Base-by-base conservation (phyloP, 2,797 vertebrate genomes). In the Ceyx erithaca region DNA sequence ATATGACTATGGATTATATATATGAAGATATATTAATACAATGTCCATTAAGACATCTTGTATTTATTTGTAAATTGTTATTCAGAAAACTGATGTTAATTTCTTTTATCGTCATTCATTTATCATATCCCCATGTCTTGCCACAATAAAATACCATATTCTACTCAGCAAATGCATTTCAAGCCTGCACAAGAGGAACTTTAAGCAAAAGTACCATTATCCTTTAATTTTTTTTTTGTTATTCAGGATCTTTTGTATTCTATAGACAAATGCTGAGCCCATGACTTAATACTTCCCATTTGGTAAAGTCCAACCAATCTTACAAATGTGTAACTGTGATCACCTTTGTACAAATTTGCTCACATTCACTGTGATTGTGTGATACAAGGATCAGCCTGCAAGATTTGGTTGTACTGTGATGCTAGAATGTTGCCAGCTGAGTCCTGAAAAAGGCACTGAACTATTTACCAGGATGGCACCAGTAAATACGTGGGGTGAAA, bases 311-410 rank as follows among this genome's bases (percentile, higher is more conserved):
- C 10, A 40, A 75, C 19, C 9, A 69, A 16, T n/a, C 30, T 82
- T 73, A 49, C 14, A 49, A 64, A 26, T 2, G 0, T 17, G 6
- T 68, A 57, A 7, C 5, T 40, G 1, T 25, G 4, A 4, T 37
- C 31, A 35, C 6, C 17, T 33, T 54, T 63, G 7, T 28, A 26
- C 0, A 35, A 18, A 54, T 54, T 43, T 77, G 14, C 30, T 87
- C 14, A 43, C 26, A 14, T 41, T 68, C 19, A 7, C 37, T 46
- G 23, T 62, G 59, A 31, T 23, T 64, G 1, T 5, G 41, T 1
- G 10, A n/a, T 14, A 40, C 12, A 48, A 62, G 58, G 30, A 51
- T 78, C 23, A 62, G 37, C 18, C 26, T 62, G 16, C 25, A 43
- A 68, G 13, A 2, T 71, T 19, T 71, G 43, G 1, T 52, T 66